Evolutionary conservation across 2,113 vertebrate species (phyloP).

Genomic region (Chlorodrepanis virens): DNA sequence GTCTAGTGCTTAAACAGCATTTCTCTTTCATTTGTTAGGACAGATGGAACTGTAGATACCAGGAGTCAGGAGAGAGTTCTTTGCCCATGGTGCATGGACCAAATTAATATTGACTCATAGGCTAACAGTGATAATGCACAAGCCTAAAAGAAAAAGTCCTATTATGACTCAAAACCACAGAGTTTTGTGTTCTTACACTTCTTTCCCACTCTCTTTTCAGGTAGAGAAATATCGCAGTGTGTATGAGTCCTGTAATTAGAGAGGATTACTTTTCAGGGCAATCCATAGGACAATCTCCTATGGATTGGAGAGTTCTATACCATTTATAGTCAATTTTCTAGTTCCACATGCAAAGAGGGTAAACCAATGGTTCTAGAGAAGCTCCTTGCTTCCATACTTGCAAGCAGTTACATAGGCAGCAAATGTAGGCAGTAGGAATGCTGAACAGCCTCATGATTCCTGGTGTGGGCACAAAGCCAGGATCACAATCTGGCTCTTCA

Average conservation of each 20-base stretch:
- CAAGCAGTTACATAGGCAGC: not conserved
- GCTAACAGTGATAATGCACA: not conserved
- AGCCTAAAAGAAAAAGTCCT: not conserved
- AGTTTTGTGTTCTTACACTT: not conserved
- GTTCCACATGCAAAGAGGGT: not conserved
- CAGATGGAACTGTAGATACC: not conserved
- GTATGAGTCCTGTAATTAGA: not conserved
- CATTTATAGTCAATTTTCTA: not conserved
- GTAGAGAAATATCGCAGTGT: not conserved
- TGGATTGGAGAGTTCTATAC: not conserved
- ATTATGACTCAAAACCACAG: not conserved
- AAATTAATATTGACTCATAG: not conserved
- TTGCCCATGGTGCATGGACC: not conserved
- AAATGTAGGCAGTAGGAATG: not conserved
- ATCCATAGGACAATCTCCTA: too few species aligned
- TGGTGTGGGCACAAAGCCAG: constrained; percentile 41
- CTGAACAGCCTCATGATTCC: constrained; percentile 20
- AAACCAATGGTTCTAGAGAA: not conserved
- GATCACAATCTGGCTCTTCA: constrained; percentile 50
- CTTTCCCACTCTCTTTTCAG: not conserved
- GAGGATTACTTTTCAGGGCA: not conserved
- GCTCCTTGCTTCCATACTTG: not conserved
- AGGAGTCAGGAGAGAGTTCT: not conserved
- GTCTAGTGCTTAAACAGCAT: not conserved
- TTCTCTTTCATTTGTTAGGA: not conserved